Evolutionary conservation across 2,888 invertebrate species (phyloP).

Genomic region (Uropetala carovei): DNA sequence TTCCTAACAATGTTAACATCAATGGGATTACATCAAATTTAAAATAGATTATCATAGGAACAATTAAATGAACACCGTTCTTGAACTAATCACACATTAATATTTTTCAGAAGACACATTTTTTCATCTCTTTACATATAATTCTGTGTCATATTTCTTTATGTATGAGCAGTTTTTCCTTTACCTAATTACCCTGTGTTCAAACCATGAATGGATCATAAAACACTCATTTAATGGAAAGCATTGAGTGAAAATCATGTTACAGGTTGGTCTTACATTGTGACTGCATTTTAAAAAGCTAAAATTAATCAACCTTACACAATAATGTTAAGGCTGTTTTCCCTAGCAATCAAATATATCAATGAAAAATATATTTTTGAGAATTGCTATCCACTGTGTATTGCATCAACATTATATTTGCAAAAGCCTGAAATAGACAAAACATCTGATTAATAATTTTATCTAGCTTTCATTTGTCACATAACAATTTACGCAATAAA

Average conservation of each 20-base stretch:
- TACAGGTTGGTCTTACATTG: too few species aligned
- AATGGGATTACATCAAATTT: not conserved
- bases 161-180: not conserved
- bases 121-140: not conserved
- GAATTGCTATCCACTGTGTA: too few species aligned
- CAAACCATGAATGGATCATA: not conserved
- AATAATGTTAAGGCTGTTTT: too few species aligned
- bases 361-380: too few species aligned
- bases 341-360: too few species aligned
- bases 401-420: too few species aligned
- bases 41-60: slow-evolving; percentile 34
- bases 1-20: not conserved
- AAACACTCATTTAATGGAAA: not conserved
- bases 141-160: not conserved
- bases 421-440: too few species aligned
- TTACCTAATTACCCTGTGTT: not conserved
- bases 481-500: too few species aligned
- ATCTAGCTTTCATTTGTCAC: too few species aligned
- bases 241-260: not conserved
- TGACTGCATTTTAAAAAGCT: too few species aligned
- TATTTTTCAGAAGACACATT: not conserved
- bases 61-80: slow-evolving; percentile 23
- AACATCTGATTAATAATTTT: too few species aligned
- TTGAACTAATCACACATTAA: slow-evolving; percentile 44
- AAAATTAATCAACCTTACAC: too few species aligned